Base-by-base conservation (phyloP, 1,140 invertebrate species). In the Nilaparvata lugens region DNA sequence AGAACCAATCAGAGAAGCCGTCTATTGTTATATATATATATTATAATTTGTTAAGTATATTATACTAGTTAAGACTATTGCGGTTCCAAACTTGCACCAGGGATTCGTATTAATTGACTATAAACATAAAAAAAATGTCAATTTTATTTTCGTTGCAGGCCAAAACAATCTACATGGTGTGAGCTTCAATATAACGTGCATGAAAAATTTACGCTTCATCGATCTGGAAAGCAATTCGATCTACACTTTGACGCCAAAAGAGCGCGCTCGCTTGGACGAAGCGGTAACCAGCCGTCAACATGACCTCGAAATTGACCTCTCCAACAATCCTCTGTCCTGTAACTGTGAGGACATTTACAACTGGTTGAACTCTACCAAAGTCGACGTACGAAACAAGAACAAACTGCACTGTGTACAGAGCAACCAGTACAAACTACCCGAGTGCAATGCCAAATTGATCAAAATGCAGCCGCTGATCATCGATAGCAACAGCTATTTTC, bases 221-320 rank as follows among this genome's bases (percentile, higher is more conserved):
- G 88, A 89, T 71, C 71, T 89, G 7, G 82, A 85, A 66, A 73
- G 79, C 9, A 91, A 91, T 66, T 79, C 80, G 59, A 87, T 91
- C 18, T 75, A 74, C 5, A 76, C 69, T 21, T 73, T 91, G 1
- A 73, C 73, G 14, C 72, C 79, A 42, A 67, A 74, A 4, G 86
- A 88, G 63, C 69, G 88, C 31, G 72, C 75, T 0, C 66, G 72
- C 11, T 72, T 89, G 14, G 86, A 87, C 64, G 69, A 72, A 14
- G 70, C 86, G 40, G 74, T 79, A 13, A 18, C 43, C 19, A 45
- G 55, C 14, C 67, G 77, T 18, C 78, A 81, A 63, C 74, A 78
- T 16, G 70, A 73, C n/a, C 70, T 89, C 11, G 76, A 77, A n/a
- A 73, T 89, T 0, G 85, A 90, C 67, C 75, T 89, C 1, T 77